Evolutionary conservation across 2,797 vertebrate species (phyloP).

Genomic region (Darevskia nairensis): DNA sequence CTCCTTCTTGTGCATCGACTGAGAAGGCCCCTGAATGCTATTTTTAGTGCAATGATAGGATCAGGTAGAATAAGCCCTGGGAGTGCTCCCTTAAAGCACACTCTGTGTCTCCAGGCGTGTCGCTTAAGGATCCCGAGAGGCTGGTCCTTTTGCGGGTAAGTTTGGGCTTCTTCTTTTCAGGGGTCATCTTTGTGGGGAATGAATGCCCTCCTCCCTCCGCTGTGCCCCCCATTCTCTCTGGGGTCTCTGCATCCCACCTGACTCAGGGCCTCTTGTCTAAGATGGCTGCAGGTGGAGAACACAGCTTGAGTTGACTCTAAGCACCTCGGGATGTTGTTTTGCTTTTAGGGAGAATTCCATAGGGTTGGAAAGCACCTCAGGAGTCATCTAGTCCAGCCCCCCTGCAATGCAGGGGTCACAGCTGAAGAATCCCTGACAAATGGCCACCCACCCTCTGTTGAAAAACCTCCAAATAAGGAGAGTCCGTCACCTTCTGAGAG

Average conservation of each 20-base stretch:
- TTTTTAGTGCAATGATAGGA: slow-evolving; percentile 56
- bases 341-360: no score
- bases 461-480: not conserved
- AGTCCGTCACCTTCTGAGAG: no score
- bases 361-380: no score
- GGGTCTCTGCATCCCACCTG: no score
- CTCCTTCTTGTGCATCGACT: not conserved
- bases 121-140: not conserved
- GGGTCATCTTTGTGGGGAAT: not conserved
- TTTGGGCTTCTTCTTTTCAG: not conserved
- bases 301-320: not conserved
- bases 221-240: not conserved
- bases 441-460: no score
- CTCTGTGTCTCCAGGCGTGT: not conserved
- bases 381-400: no score
- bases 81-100: not conserved
- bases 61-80: slow-evolving; percentile 54
- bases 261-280: not conserved
- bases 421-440: no score
- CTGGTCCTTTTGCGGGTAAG: not conserved
- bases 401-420: no score
- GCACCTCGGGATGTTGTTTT: no score
- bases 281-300: not conserved
- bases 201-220: no score
- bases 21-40: slow-evolving; percentile 33